Percentiles rank a stretch among this genome's conserved stretches.
Conservation (phyloP, 2,888 invertebrate genomes). For the Agrotis clavis region DNA sequence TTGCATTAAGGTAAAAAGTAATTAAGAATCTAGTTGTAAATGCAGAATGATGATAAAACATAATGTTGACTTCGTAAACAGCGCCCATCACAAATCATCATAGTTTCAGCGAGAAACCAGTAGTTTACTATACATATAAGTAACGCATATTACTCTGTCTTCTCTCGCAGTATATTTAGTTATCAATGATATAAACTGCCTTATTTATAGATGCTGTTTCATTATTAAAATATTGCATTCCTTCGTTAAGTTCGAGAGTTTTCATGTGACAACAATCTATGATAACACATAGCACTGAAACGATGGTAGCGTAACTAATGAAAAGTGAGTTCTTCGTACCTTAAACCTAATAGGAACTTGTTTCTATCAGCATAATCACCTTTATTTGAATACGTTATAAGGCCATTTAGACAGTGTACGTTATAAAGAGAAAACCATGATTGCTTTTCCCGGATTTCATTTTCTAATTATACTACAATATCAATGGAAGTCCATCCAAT, state of each 20-base stretch:
- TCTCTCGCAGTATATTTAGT: conserved; percentile 39
- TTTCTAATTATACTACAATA: conserved; percentile 15
- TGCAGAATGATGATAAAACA: background rate
- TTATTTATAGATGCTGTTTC: conserved; percentile 47
- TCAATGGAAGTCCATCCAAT: conserved; percentile 75
- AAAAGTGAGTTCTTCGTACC: background rate
- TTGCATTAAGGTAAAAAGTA: conserved; percentile 15
- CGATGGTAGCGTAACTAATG: background rate
- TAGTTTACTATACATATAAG: conserved; percentile 16
- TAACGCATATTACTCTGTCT: conserved; percentile 48
- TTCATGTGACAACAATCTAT: background rate
- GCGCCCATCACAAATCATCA: conserved; percentile 9
- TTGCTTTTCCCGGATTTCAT: conserved; percentile 35
- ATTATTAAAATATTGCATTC: conserved; percentile 55
- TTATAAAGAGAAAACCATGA: conserved; percentile 10
- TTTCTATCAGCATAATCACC: background rate
- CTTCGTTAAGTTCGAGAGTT: conserved; percentile 43
- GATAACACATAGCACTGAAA: background rate
- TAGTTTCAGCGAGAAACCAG: conserved; percentile 12
- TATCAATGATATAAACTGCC: conserved; percentile 48
- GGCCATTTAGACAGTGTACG: conserved; percentile 1
- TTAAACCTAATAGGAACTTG: background rate
- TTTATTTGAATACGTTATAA: conserved; percentile 4
- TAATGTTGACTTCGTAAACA: background rate
- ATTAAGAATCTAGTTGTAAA: conserved; percentile 29